These are phyloP conservation scores for Brachyopa scutellaris DNA, from an alignment of 2,888 invertebrate genomes.

Conservation along the genomic window DNA sequence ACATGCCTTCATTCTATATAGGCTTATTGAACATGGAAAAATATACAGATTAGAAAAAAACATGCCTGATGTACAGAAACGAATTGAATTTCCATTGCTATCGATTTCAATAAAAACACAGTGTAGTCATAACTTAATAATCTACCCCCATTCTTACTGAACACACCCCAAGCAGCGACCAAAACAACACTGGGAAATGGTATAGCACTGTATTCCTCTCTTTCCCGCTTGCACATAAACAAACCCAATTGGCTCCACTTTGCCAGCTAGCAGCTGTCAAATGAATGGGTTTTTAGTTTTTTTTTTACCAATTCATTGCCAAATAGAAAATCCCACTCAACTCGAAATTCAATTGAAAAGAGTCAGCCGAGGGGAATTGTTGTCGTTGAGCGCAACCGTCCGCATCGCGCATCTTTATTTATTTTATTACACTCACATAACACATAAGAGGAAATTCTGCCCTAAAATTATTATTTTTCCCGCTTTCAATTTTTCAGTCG, in stretches of 20 bases:
- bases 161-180: too few relatives aligned
- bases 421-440: constrained; percentile 55
- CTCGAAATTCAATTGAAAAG: constrained; percentile 65
- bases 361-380: constrained; percentile 61
- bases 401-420: constrained; percentile 67
- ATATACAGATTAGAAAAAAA: too few relatives aligned
- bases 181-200: too few relatives aligned
- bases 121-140: too few relatives aligned
- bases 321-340: constrained; percentile 48
- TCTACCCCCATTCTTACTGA: too few relatives aligned
- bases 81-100: too few relatives aligned
- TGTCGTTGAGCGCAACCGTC: constrained; percentile 56
- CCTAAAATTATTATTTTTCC: constrained; percentile 37
- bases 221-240: too few relatives aligned
- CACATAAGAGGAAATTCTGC: constrained; percentile 11
- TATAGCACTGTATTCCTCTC: too few relatives aligned
- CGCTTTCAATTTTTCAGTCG: constrained; percentile 25
- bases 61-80: too few relatives aligned
- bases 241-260: constrained; percentile 21
- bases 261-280: constrained; percentile 17
- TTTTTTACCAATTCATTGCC: not conserved
- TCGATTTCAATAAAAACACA: too few relatives aligned
- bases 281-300: not conserved
- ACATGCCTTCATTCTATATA: too few relatives aligned
- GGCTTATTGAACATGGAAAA: too few relatives aligned